These are phyloP conservation scores for Nasonovia ribisnigri DNA, from an alignment of 2,888 invertebrate species.

Conservation along the genomic window DNA sequence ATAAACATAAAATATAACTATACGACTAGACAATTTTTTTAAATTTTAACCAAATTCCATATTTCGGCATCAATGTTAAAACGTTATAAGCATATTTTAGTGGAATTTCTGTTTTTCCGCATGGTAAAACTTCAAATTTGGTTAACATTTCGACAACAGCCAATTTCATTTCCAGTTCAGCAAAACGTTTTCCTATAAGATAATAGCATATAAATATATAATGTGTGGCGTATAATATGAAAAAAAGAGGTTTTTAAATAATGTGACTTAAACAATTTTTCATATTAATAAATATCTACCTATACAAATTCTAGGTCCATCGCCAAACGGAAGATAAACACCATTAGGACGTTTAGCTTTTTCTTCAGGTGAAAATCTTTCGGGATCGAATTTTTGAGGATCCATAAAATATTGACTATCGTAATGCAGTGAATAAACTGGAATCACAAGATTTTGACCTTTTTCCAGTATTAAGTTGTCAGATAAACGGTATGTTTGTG, in stretches of 20 bases:
- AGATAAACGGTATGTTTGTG: conserved; percentile 72
- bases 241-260: background rate
- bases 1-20: background rate
- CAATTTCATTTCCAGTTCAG: background rate
- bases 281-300: conserved; percentile 67
- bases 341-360: conserved; percentile 73
- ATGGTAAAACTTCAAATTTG: background rate
- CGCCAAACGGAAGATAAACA: conserved; percentile 71
- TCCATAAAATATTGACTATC: conserved; percentile 74
- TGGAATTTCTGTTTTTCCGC: background rate
- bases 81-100: background rate
- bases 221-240: too few species aligned
- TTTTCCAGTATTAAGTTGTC: conserved; percentile 72
- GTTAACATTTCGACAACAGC: background rate
- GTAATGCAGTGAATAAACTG: conserved; percentile 74
- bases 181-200: background rate
- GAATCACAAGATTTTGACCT: conserved; percentile 73
- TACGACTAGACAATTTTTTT: background rate
- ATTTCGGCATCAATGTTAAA: background rate
- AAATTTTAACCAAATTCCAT: conserved; percentile 25
- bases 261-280: background rate
- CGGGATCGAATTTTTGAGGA: conserved; percentile 74
- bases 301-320: conserved; percentile 71
- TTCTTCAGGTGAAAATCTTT: conserved; percentile 73
- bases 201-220: background rate